A percentile compares a stretch with the other conserved stretches of the same genome.
Conservation (phyloP, 2,888 invertebrate species). For the Melangyna quadrimaculata region DNA sequence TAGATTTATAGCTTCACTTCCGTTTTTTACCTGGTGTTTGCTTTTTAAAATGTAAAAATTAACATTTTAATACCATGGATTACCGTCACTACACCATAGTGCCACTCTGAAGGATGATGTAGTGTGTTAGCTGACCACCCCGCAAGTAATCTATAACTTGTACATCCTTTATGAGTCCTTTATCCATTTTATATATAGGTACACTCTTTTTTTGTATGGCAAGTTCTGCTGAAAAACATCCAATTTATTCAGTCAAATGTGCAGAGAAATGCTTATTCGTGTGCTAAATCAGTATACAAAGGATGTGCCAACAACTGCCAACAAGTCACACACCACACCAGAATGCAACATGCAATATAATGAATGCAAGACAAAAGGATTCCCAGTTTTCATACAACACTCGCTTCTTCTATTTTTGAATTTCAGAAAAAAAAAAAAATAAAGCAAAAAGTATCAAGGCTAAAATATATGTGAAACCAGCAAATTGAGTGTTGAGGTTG, state of each 20-base stretch:
- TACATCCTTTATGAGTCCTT: slow-evolving; percentile 17
- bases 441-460: slow-evolving; percentile 8
- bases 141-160: slow-evolving; percentile 20
- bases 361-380: slow-evolving; percentile 13
- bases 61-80: slow-evolving; percentile 49
- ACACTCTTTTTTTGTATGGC: not conserved
- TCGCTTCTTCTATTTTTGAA: not conserved
- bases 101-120: not conserved
- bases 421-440: not conserved
- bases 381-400: not conserved
- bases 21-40: slow-evolving; percentile 1
- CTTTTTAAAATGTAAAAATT: slow-evolving; percentile 37
- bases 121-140: not conserved
- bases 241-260: slow-evolving; percentile 40
- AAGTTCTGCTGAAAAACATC: slow-evolving; percentile 19
- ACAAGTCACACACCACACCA: slow-evolving; percentile 12
- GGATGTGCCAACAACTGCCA: slow-evolving; percentile 41
- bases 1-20: slow-evolving; percentile 55
- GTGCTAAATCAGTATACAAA: slow-evolving; percentile 35
- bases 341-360: slow-evolving; percentile 34
- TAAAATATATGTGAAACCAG: not conserved
- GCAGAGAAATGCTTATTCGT: slow-evolving; percentile 33
- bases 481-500: slow-evolving; percentile 42
- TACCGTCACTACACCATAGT: not conserved
- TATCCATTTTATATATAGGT: slow-evolving; percentile 9